Evolutionary conservation across 1,140 invertebrate species (phyloP).

Genomic region (Papilio polytes): DNA sequence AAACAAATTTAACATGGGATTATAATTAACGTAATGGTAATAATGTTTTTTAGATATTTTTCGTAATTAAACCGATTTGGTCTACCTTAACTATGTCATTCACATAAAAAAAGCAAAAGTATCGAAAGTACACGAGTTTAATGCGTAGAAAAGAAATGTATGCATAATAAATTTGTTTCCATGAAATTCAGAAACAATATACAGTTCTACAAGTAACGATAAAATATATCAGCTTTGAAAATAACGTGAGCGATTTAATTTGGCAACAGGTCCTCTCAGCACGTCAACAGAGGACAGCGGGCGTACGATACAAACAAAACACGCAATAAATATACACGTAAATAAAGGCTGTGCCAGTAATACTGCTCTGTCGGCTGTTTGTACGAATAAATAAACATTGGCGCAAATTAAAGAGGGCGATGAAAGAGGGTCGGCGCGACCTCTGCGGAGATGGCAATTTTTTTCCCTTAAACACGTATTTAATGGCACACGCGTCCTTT

Average conservation of each 20-base stretch:
- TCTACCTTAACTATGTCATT: too few relatives aligned
- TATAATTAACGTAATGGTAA: background rate
- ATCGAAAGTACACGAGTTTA: too few relatives aligned
- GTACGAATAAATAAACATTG: constrained; percentile 70
- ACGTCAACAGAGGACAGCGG: constrained; percentile 18
- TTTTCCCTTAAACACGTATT: constrained; percentile 44
- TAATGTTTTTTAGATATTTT: too few relatives aligned
- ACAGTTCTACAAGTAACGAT: background rate
- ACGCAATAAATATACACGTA: constrained; percentile 47
- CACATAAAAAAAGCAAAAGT: too few relatives aligned
- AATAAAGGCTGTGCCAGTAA: constrained; percentile 58
- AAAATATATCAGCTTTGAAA: background rate
- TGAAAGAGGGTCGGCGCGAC: constrained; percentile 48
- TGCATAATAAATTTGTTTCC: too few relatives aligned
- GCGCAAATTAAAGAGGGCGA: constrained; percentile 64
- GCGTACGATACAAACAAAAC: constrained; percentile 36
- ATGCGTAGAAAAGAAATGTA: too few relatives aligned
- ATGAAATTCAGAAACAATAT: background rate
- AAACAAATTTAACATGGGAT: background rate
- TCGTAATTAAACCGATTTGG: too few relatives aligned
- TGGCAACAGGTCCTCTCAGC: constrained; percentile 50
- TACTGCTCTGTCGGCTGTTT: constrained; percentile 57
- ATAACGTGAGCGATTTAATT: constrained; percentile 27
- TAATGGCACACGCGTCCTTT: constrained; percentile 45
- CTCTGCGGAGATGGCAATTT: constrained; percentile 37